phyloP scores from a whole-genome alignment of 1,140 invertebrate species.

The Bombus waltoni region DNA sequence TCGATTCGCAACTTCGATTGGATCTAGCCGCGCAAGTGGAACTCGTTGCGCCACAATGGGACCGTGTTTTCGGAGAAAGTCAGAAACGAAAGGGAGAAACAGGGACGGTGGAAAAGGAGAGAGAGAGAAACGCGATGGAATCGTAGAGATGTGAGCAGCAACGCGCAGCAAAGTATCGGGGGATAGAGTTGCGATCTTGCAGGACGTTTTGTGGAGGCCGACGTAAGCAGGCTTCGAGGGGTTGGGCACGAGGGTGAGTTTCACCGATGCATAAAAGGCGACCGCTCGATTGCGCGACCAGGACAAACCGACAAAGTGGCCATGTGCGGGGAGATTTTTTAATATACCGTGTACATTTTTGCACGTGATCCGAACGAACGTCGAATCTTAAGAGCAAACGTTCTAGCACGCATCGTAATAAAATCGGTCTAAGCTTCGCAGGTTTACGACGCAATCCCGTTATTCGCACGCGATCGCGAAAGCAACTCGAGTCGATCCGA shows the following conservation, averaged over 20 bases:
- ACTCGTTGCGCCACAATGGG: background rate
- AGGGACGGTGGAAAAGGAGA: too few species aligned
- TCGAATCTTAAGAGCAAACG: background rate
- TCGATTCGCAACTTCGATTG: background rate
- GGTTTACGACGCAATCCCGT: background rate
- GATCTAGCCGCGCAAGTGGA: background rate
- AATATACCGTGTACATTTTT: background rate
- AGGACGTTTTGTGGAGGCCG: constrained; percentile 52
- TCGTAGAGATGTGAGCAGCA: constrained; percentile 15
- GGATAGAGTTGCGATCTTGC: constrained; percentile 56
- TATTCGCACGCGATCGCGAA: background rate
- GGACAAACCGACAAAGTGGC: constrained; percentile 31
- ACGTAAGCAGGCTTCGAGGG: constrained; percentile 47
- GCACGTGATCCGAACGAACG: too few species aligned
- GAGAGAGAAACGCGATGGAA: background rate
- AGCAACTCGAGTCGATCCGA: background rate
- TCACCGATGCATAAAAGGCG: constrained; percentile 55
- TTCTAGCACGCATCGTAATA: background rate
- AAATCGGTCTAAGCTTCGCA: background rate
- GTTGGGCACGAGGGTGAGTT: constrained; percentile 42
- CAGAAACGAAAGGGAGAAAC: background rate
- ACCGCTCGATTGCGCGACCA: constrained; percentile 7
- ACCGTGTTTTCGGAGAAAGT: background rate
- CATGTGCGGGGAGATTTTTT: background rate
- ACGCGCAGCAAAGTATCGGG: constrained; percentile 40